These are phyloP conservation scores for Ichneumoninae sp. DNA, from an alignment of 2,888 invertebrate species.

Conservation along the genomic window DNA sequence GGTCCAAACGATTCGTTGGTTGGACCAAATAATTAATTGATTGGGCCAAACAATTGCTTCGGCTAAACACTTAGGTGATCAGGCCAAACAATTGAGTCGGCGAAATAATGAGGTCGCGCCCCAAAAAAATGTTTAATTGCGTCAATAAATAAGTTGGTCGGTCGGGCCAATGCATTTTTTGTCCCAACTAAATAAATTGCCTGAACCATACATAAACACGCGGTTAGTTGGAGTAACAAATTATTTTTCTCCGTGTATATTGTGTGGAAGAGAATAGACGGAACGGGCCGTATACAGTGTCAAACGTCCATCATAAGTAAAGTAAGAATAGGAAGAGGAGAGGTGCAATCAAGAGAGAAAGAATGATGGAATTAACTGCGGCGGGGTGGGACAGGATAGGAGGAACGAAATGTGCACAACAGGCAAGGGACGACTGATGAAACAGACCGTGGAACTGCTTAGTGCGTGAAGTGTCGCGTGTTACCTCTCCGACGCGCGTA, in stretches of 20 bases:
- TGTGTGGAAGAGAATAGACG: conserved; percentile 17
- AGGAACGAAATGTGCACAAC: conserved; percentile 50
- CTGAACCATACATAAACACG: background rate
- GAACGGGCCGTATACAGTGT: conserved; percentile 16
- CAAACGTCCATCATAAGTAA: background rate
- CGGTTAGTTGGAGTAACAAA: background rate
- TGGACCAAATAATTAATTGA: too few species aligned
- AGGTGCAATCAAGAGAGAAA: conserved; percentile 22
- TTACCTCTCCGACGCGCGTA: conserved; percentile 72
- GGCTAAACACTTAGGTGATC: too few species aligned
- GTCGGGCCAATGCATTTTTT: too few species aligned
- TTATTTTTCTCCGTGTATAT: background rate
- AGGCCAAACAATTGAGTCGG: too few species aligned
- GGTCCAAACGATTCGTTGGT: too few species aligned
- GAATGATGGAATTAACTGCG: conserved; percentile 37
- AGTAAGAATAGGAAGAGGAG: conserved; percentile 25
- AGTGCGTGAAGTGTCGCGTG: conserved; percentile 81
- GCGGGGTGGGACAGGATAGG: conserved; percentile 26
- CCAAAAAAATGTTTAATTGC: too few species aligned
- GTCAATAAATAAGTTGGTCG: too few species aligned
- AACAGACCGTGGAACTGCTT: conserved; percentile 81
- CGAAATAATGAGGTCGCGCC: too few species aligned
- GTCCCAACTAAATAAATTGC: background rate
- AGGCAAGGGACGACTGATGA: conserved; percentile 68
- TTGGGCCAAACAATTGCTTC: too few species aligned